Evolutionary conservation across 2,797 vertebrate genomes (phyloP).

Genomic region (Euthynnus affinis): DNA sequence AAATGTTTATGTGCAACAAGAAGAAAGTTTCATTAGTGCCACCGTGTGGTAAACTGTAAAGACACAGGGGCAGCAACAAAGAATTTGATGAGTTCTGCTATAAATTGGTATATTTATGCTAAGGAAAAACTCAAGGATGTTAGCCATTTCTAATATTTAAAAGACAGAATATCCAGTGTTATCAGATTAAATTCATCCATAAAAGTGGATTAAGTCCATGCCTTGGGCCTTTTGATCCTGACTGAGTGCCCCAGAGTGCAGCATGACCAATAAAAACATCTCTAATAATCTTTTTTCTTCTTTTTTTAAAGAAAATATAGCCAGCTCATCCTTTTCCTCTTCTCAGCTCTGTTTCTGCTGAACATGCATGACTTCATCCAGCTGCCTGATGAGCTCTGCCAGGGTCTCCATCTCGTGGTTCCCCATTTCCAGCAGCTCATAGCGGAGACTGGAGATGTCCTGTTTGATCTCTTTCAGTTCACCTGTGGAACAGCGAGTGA

Average conservation of each 20-base stretch:
- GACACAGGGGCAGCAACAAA: background rate
- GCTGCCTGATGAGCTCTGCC: slow-evolving; percentile 89
- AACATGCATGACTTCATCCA: slow-evolving; percentile 84
- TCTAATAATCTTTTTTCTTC: no score
- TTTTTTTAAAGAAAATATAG: slow-evolving; percentile 1
- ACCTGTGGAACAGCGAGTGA: slow-evolving; percentile 79
- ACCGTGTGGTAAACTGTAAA: slow-evolving; percentile 49
- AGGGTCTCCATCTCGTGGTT: slow-evolving; percentile 90
- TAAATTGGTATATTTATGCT: background rate
- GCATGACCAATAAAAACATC: background rate
- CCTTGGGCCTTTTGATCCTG: background rate
- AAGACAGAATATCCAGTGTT: slow-evolving; percentile 2
- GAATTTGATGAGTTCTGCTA: background rate
- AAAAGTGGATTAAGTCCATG: background rate
- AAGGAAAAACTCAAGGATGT: background rate
- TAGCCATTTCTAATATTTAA: background rate
- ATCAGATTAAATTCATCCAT: background rate
- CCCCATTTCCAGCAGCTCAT: slow-evolving; percentile 94
- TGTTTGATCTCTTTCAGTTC: slow-evolving; percentile 98
- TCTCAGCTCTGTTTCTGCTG: slow-evolving; percentile 21
- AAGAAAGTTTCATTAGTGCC: slow-evolving; percentile 16
- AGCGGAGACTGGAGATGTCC: slow-evolving; percentile 96
- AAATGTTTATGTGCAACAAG: slow-evolving; percentile 18
- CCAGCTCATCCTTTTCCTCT: slow-evolving; percentile 22
- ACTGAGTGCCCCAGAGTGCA: background rate